These are phyloP conservation scores for Smutsia temminckii DNA, from an alignment of 2,797 vertebrate genomes.

Conservation along the genomic window DNA sequence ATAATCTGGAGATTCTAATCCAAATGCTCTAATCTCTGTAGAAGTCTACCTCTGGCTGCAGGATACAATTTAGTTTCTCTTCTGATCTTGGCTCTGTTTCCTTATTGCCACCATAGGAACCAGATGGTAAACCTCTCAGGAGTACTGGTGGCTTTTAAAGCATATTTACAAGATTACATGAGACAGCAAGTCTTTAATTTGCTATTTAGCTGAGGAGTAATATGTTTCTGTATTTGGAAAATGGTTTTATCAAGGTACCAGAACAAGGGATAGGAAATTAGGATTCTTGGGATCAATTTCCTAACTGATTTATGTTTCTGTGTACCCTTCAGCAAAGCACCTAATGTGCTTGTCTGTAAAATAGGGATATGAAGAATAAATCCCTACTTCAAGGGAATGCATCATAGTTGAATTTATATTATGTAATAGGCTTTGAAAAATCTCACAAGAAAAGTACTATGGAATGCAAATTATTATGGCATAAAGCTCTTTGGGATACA, in stretches of 20 bases:
- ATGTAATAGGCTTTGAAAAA: slow-evolving; percentile 56
- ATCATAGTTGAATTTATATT: slow-evolving; percentile 47
- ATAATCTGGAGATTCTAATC: background rate
- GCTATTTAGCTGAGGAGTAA: slow-evolving; percentile 59
- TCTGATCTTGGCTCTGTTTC: background rate
- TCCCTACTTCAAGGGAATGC: slow-evolving; percentile 51
- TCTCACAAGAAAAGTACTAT: slow-evolving; percentile 19
- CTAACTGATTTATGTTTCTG: slow-evolving; percentile 51
- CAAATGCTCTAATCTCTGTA: background rate
- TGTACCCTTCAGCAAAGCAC: slow-evolving; percentile 57
- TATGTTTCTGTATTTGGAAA: slow-evolving; percentile 64
- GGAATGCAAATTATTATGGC: slow-evolving; percentile 50
- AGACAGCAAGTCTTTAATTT: slow-evolving; percentile 67
- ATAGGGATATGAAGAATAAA: slow-evolving; percentile 48
- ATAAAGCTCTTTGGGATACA: slow-evolving; percentile 40
- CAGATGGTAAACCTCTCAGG: slow-evolving; percentile 55
- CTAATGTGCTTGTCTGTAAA: slow-evolving; percentile 61
- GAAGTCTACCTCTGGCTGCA: background rate
- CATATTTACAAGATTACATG: slow-evolving; percentile 73
- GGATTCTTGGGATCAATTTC: slow-evolving; percentile 68
- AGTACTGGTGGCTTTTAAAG: slow-evolving; percentile 71
- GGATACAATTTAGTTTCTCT: background rate
- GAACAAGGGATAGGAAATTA: slow-evolving; percentile 65
- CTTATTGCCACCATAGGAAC: background rate
- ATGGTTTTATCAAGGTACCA: slow-evolving; percentile 59